Conservation (phyloP, 2,888 invertebrate genomes). For the Pterobdella sp. region DNA sequence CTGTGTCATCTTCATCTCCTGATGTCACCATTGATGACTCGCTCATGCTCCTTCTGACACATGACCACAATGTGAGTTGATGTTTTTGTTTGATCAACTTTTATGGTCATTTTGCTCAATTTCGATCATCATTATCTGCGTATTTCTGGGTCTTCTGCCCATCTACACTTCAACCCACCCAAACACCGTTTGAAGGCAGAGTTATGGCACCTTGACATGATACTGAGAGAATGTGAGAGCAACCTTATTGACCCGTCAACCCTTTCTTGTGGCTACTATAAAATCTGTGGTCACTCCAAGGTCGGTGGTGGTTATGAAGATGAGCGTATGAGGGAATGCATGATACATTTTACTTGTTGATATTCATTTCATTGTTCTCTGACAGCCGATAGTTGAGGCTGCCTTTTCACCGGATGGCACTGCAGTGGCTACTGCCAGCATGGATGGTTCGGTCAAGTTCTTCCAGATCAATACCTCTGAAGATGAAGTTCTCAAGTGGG, state of each 20-base stretch:
- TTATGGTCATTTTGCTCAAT: not conserved
- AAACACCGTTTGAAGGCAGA: constrained; percentile 53
- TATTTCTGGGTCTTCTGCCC: no score
- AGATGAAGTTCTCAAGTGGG: constrained; percentile 33
- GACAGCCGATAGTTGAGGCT: constrained; percentile 67
- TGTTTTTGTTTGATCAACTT: constrained; percentile 1
- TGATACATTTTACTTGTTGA: not conserved
- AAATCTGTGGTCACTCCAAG: constrained; percentile 42
- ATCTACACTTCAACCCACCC: not conserved
- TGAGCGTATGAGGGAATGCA: not conserved
- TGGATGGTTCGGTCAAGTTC: constrained; percentile 82
- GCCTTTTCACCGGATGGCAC: constrained; percentile 89
- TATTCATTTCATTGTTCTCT: constrained; percentile 26
- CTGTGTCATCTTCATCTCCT: not conserved
- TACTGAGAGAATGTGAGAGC: constrained; percentile 61
- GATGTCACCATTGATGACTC: constrained; percentile 40
- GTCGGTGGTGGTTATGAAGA: constrained; percentile 34
- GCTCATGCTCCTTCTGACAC: constrained; percentile 71
- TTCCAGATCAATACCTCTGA: constrained; percentile 60
- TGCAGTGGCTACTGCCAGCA: constrained; percentile 79
- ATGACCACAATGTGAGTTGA: constrained; percentile 56
- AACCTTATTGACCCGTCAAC: constrained; percentile 42
- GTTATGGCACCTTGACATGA: constrained; percentile 66
- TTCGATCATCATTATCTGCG: no score
- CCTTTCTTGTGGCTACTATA: constrained; percentile 42